Evolutionary conservation across 2,797 vertebrate genomes (phyloP).

Genomic region (Phataginus tetradactyla): DNA sequence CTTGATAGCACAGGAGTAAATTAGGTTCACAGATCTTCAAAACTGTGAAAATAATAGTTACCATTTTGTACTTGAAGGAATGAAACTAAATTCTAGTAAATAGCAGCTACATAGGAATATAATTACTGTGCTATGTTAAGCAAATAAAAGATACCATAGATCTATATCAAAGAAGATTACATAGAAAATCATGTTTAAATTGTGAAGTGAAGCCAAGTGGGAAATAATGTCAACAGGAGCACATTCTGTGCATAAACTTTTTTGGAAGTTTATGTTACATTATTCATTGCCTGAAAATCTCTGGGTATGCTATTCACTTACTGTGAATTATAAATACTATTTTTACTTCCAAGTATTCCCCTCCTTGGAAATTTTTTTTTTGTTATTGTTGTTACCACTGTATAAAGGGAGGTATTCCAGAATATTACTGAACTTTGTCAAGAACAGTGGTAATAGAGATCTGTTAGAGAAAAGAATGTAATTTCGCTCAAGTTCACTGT

Average conservation of each 20-base stretch:
- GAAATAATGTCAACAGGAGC: not conserved
- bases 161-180: not conserved
- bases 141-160: not conserved
- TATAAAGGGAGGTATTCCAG: not conserved
- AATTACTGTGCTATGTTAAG: not conserved
- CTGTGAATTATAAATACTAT: not conserved
- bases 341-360: conserved; percentile 27
- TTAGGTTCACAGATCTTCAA: not conserved
- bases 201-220: not conserved
- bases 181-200: conserved; percentile 48
- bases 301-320: not conserved
- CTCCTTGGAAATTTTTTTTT: not conserved
- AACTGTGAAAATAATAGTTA: not conserved
- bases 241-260: not conserved
- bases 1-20: not conserved
- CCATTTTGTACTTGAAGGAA: not conserved
- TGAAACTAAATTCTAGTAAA: not conserved
- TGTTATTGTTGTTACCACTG: not conserved
- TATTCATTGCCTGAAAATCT: not conserved
- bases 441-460: not conserved
- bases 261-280: not conserved
- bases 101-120: not conserved
- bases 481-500: not conserved
- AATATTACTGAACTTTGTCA: not conserved
- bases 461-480: not conserved